Conservation (phyloP, 2,888 invertebrate species). For the Eristalinus sepulchralis region DNA sequence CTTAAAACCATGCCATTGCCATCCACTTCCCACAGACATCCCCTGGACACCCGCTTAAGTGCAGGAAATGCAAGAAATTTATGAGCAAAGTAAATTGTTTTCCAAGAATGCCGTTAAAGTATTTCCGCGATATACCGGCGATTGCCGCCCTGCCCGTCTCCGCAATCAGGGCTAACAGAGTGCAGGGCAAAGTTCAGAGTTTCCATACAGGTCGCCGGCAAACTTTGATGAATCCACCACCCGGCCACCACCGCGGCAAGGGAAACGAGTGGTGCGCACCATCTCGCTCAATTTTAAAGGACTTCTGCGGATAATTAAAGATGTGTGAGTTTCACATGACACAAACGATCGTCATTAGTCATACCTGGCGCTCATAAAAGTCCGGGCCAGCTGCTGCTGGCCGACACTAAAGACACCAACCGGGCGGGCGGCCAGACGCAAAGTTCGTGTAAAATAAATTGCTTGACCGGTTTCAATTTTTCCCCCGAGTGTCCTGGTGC, state of each 20-base stretch:
- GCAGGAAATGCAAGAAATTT: slow-evolving; percentile 44
- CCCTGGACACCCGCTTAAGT: slow-evolving; percentile 3
- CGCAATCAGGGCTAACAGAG: slow-evolving; percentile 13
- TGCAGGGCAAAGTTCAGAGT: slow-evolving; percentile 20
- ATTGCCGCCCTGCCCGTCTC: neutral
- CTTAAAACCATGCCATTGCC: neutral
- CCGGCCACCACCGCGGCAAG: too few species aligned
- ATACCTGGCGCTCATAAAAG: slow-evolving; percentile 23
- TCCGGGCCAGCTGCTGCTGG: neutral
- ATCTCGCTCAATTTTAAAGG: neutral
- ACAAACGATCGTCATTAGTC: slow-evolving; percentile 45
- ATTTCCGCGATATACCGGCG: slow-evolving; percentile 17
- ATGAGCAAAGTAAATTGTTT: slow-evolving; percentile 38
- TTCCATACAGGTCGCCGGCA: neutral
- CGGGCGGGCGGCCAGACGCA: slow-evolving; percentile 10
- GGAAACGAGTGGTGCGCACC: neutral
- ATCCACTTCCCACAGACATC: neutral
- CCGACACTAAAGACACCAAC: neutral
- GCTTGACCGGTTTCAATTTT: slow-evolving; percentile 55
- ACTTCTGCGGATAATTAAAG: neutral
- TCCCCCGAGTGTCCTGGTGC: slow-evolving; percentile 32
- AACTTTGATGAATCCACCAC: neutral
- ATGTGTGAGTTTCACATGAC: neutral
- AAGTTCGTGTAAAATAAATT: slow-evolving; percentile 51
- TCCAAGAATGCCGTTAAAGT: slow-evolving; percentile 20